Evolutionary conservation across 2,888 invertebrate species (phyloP).

Genomic region (Epinotia ramella): DNA sequence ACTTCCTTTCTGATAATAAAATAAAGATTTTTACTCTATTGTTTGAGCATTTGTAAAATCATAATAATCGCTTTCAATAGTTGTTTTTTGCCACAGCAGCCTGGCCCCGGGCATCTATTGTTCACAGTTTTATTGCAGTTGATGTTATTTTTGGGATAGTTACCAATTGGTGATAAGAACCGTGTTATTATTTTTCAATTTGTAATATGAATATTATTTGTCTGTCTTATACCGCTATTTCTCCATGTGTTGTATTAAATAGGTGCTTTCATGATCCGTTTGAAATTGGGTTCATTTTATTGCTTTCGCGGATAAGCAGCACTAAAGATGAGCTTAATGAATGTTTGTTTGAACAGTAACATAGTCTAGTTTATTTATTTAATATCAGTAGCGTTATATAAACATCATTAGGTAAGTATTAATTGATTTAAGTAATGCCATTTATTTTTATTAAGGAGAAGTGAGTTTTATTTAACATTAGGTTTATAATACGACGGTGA

Average conservation of each 20-base stretch:
- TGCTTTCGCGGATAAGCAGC: slow-evolving; percentile 21
- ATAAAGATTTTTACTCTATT: slow-evolving; percentile 71
- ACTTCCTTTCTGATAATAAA: slow-evolving; percentile 80
- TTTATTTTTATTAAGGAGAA: not conserved
- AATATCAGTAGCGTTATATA: slow-evolving; percentile 2
- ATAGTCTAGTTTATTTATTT: slow-evolving; percentile 7
- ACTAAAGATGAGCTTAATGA: slow-evolving; percentile 5
- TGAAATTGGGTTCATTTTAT: slow-evolving; percentile 10
- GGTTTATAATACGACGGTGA: not conserved
- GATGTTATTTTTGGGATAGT: slow-evolving; percentile 56
- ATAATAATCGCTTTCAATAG: slow-evolving; percentile 74
- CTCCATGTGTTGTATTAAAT: slow-evolving; percentile 15
- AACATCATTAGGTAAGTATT: slow-evolving; percentile 20
- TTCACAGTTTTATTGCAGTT: slow-evolving; percentile 68
- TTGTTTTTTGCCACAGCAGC: slow-evolving; percentile 59
- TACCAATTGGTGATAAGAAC: slow-evolving; percentile 35
- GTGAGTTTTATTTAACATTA: not conserved
- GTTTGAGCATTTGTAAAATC: slow-evolving; percentile 75
- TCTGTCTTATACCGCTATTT: not conserved
- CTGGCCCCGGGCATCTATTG: slow-evolving; percentile 59
- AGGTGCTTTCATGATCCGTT: slow-evolving; percentile 1
- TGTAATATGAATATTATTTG: slow-evolving; percentile 21
- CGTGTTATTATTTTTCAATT: slow-evolving; percentile 20
- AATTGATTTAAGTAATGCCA: not conserved
- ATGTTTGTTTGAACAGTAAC: slow-evolving; percentile 19